Conservation (phyloP, 2,113 vertebrate genomes). For the Dermatemys mawii region DNA sequence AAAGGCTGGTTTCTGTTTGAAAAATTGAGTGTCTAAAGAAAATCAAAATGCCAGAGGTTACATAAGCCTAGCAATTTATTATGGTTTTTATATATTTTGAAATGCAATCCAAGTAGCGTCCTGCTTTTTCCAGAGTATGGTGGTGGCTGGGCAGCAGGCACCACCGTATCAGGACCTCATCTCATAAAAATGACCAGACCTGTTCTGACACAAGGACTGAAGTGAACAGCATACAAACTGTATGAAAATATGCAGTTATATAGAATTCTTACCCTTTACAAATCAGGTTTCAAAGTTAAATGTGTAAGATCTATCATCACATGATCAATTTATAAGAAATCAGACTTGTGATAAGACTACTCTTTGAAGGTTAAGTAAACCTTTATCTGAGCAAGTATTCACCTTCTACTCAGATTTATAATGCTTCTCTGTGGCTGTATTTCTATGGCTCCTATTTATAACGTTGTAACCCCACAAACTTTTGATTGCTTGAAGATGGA, state of each 20-base stretch:
- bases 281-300: constrained; percentile 34
- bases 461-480: background rate
- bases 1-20: constrained; percentile 57
- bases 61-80: constrained; percentile 38
- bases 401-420: background rate
- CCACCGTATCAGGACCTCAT: constrained; percentile 21
- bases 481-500: background rate
- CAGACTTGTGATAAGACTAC: background rate
- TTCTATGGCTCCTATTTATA: background rate
- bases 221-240: constrained; percentile 16
- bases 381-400: background rate
- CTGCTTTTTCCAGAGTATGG: constrained; percentile 41
- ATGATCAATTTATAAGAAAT: background rate
- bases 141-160: constrained; percentile 10
- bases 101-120: constrained; percentile 66
- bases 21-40: constrained; percentile 51
- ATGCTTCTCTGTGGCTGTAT: background rate
- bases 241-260: background rate
- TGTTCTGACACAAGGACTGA: background rate
- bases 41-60: constrained; percentile 57
- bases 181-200: constrained; percentile 51
- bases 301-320: background rate
- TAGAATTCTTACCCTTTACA: background rate
- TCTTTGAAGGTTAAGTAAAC: background rate
- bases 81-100: constrained; percentile 47